phyloP scores from a whole-genome alignment of 2,888 invertebrate species.

The Drosophila cognata region DNA sequence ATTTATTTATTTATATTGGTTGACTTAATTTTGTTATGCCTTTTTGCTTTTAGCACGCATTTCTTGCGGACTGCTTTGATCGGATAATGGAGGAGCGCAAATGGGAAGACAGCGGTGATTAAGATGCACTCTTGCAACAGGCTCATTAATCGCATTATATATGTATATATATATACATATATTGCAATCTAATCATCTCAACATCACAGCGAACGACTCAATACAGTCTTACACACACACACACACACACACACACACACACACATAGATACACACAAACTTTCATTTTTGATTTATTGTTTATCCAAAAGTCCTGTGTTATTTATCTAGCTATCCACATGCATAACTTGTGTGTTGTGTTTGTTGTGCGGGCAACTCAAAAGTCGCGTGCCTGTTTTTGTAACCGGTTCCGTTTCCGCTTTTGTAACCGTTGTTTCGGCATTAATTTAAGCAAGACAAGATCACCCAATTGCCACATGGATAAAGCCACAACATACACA shows the following conservation, averaged over 20 bases:
- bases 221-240: constrained; percentile 34
- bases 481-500: background rate
- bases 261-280: constrained; percentile 11
- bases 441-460: constrained; percentile 6
- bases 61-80: constrained; percentile 93
- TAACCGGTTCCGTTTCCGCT: constrained; percentile 3
- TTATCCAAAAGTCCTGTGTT: constrained; percentile 11
- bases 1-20: constrained; percentile 11
- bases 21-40: background rate
- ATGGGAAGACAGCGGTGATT: constrained; percentile 93
- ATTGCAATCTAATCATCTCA: constrained; percentile 40
- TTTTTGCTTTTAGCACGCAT: constrained; percentile 78
- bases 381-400: constrained; percentile 8
- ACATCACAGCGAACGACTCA: constrained; percentile 45
- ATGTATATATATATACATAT: constrained; percentile 10
- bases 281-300: constrained; percentile 1
- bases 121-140: constrained; percentile 80
- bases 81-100: constrained; percentile 96
- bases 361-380: constrained; percentile 13
- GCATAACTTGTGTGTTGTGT: constrained; percentile 26
- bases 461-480: background rate
- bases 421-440: background rate
- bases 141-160: constrained; percentile 23
- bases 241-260: constrained; percentile 29
- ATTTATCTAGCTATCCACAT: background rate